A percentile compares a stretch with the other conserved stretches of the same genome.
phyloP scores from a whole-genome alignment of 2,797 vertebrate species.

The Clarias fuscus region DNA sequence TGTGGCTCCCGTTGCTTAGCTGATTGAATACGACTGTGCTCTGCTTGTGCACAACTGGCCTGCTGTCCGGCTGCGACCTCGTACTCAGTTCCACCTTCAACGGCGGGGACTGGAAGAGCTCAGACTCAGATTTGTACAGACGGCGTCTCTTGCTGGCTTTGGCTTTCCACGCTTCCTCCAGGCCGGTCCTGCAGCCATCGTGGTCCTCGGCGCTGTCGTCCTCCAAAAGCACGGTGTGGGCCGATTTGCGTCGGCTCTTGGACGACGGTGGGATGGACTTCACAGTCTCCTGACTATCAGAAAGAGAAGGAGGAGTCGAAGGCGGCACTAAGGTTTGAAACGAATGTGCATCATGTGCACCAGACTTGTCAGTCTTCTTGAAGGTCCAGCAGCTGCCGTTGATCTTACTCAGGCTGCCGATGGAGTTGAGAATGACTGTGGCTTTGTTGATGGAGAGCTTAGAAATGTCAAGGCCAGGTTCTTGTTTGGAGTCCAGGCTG shows the following conservation, averaged over 20 bases:
- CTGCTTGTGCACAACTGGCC: constrained; percentile 67
- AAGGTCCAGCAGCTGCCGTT: constrained; percentile 83
- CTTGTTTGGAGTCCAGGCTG: constrained; percentile 67
- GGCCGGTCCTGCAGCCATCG: constrained; percentile 53
- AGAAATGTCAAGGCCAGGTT: constrained; percentile 71
- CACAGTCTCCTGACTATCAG: constrained; percentile 42
- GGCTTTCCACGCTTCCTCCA: constrained; percentile 53
- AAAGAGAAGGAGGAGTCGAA: constrained; percentile 66
- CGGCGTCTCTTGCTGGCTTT: constrained; percentile 71
- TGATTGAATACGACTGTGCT: constrained; percentile 66
- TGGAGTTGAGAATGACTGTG: constrained; percentile 90
- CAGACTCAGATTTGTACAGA: constrained; percentile 77
- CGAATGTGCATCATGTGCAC: neutral
- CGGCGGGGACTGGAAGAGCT: constrained; percentile 64
- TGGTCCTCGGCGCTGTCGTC: constrained; percentile 80
- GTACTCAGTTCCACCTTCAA: constrained; percentile 62
- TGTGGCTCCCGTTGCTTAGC: constrained; percentile 70
- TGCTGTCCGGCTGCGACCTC: constrained; percentile 62
- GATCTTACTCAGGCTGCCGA: constrained; percentile 91
- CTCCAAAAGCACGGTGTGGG: constrained; percentile 86
- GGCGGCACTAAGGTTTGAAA: constrained; percentile 51
- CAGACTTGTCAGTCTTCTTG: constrained; percentile 65
- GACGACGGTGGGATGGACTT: constrained; percentile 60
- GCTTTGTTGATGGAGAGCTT: constrained; percentile 76
- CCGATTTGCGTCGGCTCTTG: constrained; percentile 86